Evolutionary conservation across 2,113 vertebrate species (phyloP), one percentile per base, ranked within the genome.

Genomic region (Orycteropus afer): DNA sequence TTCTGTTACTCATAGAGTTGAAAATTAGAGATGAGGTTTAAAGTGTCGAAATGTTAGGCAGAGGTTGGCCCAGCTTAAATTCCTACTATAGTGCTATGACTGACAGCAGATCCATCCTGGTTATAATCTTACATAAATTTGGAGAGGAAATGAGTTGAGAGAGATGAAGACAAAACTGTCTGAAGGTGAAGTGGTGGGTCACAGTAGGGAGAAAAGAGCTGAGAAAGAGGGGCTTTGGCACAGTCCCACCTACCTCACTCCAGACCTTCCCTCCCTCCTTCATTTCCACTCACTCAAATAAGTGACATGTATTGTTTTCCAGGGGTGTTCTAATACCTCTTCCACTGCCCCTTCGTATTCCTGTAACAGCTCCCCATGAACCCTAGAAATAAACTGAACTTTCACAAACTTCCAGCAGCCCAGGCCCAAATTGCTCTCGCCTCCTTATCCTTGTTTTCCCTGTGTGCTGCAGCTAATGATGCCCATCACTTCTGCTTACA

Each of bases 11-110:
- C n/a, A n/a, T n/a, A n/a, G n/a, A n/a, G n/a, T n/a, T n/a, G n/a
- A 86, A 93, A 91, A 88, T 77, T 34, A 95, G 49, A 90, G 53
- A 80, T 55, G 80, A 93, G 12, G 74, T 85, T 65, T 74, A n/a
- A 78, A 96, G 49, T 63, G 20, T 32, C 18, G 15, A 84, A 74
- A 88, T 57, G 29, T 71, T 85, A 29, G 25, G 25, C 12, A 47
- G 40, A 74, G 34, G 47, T 69, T 85, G 45, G 10, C 23, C 78
- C 73, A 59, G 49, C 37, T 34, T 32, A 76, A 71, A 89, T 74
- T 94, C 86, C n/a, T 57, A 67, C 67, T 78, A 23, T 83, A 51
- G 71, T 78, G 51, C 29, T 5, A 77, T 49, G 83, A 73, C 59
- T 78, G 74, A 78, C 17, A 40, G 17, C 17, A 90, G 45, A 45